These are phyloP conservation scores for Sycophila texana DNA, from an alignment of 2,888 invertebrate genomes.

Conservation along the genomic window DNA sequence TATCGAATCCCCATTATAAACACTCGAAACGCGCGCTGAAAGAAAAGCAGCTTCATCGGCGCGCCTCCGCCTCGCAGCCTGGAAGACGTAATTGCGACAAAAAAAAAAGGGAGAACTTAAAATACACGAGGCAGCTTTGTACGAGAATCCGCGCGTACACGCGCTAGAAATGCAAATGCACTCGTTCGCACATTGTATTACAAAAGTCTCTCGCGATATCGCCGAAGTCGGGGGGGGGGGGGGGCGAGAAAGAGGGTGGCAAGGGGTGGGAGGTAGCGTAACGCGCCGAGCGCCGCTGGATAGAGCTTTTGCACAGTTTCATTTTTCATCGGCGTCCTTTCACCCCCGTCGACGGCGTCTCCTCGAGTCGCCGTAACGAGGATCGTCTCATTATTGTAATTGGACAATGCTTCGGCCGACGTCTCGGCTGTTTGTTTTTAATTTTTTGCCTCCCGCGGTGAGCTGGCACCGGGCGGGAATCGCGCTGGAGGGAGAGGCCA, in stretches of 20 bases:
- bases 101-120: no score
- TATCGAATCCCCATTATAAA: constrained; percentile 1
- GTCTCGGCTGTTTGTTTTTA: constrained; percentile 57
- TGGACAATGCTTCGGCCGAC: constrained; percentile 65
- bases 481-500: constrained; percentile 2
- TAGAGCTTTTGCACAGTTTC: constrained; percentile 45
- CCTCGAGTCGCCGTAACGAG: constrained; percentile 60
- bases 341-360: constrained; percentile 38
- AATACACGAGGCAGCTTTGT: no score
- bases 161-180: constrained; percentile 68
- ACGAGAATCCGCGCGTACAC: not conserved
- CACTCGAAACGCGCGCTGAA: constrained; percentile 18
- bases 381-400: constrained; percentile 68
- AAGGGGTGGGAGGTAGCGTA: not conserved
- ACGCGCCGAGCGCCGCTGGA: not conserved
- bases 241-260: constrained; percentile 41
- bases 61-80: not conserved
- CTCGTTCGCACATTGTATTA: constrained; percentile 73
- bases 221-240: constrained; percentile 54
- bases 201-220: constrained; percentile 68
- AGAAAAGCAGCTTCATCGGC: constrained; percentile 27
- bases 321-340: constrained; percentile 59
- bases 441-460: constrained; percentile 53
- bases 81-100: no score
- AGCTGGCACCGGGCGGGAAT: not conserved